Base-by-base conservation (phyloP, 2,113 vertebrate species). In the Egretta garzetta region DNA sequence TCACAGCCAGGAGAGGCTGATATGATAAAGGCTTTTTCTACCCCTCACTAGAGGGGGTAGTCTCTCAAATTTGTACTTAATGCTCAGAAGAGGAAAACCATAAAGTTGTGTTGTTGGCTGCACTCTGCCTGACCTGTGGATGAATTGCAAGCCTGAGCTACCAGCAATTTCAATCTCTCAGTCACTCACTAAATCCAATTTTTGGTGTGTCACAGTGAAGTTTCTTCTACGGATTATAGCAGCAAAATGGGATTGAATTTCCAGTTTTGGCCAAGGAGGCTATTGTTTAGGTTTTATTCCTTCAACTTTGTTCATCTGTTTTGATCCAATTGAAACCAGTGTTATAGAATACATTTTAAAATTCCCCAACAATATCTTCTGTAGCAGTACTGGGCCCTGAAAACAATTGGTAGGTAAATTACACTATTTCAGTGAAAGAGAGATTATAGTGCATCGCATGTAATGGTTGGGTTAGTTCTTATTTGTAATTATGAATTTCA, bases 201-300 rank as follows among this genome's bases (percentile, higher is more conserved):
- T 73, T 92, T 88, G 47, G 32, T 80, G 68, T 96, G 86, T 90
- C 80, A 81, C 76, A 85, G 66, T 37, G 47, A 74, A 93, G 45
- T 95, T 98, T 80, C 49, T 33, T 41, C 23, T 94, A 88, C n/a
- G 32, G 86, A 88, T 93, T 95, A 62, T 33, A 94, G 53, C 67
- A 74, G 43, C 82, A 79, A 96, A 96, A 88, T 60, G 50, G 27
- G 17, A 77, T 94, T 94, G 32, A 52, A 43, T 91, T 92, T 96
- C 91, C 56, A 83, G 64, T 55, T 90, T 91, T 94, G 63, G 11
- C 41, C 14, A 41, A 89, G n/a, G 71, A 86, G 41, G 11, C 52
- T 89, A 0, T 84, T 92, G 52, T 71, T 76, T 88, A 33, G 28
- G 27, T 66, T 76, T 86, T 22, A 53, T 91, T 94, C 79, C 91